Evolutionary conservation across 1,140 invertebrate species (phyloP).

Genomic region (Vollenhovia emeryi): DNA sequence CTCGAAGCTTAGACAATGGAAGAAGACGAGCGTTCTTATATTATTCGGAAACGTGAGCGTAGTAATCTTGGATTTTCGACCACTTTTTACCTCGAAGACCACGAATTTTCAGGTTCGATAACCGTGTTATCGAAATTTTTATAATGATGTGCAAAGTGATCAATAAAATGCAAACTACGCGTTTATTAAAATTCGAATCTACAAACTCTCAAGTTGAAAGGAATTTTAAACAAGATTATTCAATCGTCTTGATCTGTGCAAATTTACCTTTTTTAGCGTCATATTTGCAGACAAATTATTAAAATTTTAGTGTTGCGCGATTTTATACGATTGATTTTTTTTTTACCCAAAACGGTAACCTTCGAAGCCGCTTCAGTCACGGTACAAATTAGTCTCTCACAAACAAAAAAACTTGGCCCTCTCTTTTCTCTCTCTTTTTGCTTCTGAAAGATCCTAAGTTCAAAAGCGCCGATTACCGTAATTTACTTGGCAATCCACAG

Average conservation of each 20-base stretch:
- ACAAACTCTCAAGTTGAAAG: not conserved
- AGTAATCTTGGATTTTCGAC: conserved; percentile 34
- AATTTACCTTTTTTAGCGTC: no score
- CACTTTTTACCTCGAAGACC: conserved; percentile 35
- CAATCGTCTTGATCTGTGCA: not conserved
- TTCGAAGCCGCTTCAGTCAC: not conserved
- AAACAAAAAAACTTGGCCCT: not conserved
- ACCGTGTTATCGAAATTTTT: conserved; percentile 38
- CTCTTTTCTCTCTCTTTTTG: not conserved
- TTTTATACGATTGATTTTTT: conserved; percentile 6
- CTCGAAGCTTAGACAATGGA: not conserved
- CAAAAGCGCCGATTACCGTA: conserved; percentile 49
- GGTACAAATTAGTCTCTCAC: not conserved
- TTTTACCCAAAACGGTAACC: not conserved
- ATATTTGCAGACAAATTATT: not conserved
- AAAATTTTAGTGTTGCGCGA: not conserved
- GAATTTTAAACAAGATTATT: not conserved
- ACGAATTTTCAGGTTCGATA: conserved; percentile 60
- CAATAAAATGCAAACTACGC: conserved; percentile 48
- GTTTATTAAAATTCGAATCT: conserved; percentile 4
- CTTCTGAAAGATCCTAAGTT: conserved; percentile 18
- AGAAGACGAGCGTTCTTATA: not conserved
- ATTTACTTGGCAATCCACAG: conserved; percentile 50
- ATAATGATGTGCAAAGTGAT: conserved; percentile 20
- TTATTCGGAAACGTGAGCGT: conserved; percentile 50